Percentiles rank a stretch among this genome's conserved stretches.
phyloP scores from a whole-genome alignment of 2,888 invertebrate species.

The Lycaena phlaeas region DNA sequence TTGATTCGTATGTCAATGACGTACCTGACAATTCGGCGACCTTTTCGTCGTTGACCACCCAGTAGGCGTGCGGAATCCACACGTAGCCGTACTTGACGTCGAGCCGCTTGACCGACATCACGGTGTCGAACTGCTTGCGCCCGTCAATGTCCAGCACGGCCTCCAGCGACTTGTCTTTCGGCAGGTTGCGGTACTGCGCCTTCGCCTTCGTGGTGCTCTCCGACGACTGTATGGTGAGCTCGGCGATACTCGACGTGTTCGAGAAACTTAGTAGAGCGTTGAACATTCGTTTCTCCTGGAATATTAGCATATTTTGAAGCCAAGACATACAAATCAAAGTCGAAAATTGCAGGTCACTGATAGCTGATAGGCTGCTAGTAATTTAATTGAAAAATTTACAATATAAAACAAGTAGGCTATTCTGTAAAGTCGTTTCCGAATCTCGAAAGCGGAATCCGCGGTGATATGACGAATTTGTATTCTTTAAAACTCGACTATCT shows the following conservation, averaged over 20 bases:
- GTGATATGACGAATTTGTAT: no score
- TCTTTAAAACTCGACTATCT: no score
- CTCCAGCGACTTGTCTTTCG: conserved; percentile 78
- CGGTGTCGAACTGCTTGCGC: conserved; percentile 78
- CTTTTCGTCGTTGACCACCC: conserved; percentile 81
- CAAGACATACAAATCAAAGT: no score
- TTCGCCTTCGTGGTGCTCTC: conserved; percentile 78
- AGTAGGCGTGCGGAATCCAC: conserved; percentile 79
- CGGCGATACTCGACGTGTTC: conserved; percentile 50
- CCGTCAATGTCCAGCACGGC: conserved; percentile 82
- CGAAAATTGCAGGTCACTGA: no score
- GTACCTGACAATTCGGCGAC: conserved; percentile 82
- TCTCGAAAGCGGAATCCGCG: no score
- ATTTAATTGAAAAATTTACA: no score
- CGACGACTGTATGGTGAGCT: conserved; percentile 78
- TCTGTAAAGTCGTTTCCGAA: no score
- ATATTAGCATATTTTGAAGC: no score
- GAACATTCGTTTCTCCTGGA: conserved; percentile 63
- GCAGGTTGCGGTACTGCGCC: conserved; percentile 80
- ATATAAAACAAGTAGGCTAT: no score
- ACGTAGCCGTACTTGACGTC: conserved; percentile 77
- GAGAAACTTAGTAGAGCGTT: conserved; percentile 49
- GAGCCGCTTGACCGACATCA: conserved; percentile 72
- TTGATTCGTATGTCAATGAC: no score
- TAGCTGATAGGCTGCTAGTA: no score